A percentile compares a stretch with the other conserved stretches of the same genome.
Conservation (phyloP, 2,113 vertebrate species). For the Daubentonia madagascariensis region DNA sequence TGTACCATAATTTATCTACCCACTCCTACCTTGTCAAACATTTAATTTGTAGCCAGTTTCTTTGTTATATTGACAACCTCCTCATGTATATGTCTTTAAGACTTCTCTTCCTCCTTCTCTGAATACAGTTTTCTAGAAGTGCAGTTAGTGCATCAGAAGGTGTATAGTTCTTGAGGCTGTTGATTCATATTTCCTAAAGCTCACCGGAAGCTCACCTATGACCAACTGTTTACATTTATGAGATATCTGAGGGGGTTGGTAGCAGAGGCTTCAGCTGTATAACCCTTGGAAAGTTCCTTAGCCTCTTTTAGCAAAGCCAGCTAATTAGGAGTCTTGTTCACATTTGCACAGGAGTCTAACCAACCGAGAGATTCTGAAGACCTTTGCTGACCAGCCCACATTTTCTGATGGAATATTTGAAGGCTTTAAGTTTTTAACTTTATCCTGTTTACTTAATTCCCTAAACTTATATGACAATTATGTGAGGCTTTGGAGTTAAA, state of each 20-base stretch:
- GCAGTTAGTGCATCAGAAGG: neutral
- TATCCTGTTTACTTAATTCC: neutral
- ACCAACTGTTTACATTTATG: neutral
- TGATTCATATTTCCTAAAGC: neutral
- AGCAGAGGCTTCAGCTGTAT: neutral
- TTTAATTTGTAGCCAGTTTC: neutral
- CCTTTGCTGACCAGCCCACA: neutral
- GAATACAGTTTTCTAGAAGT: neutral
- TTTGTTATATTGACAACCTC: neutral
- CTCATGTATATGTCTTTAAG: neutral
- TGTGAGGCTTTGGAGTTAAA: neutral
- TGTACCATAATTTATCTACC: neutral
- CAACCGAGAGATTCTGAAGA: neutral
- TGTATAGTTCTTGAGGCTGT: neutral
- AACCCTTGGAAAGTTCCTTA: neutral
- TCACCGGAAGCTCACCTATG: neutral
- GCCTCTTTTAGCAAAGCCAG: neutral
- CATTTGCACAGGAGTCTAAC: neutral
- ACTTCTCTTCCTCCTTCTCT: neutral
- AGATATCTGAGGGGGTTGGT: neutral
- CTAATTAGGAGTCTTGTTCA: neutral
- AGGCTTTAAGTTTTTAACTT: neutral
- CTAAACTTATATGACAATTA: neutral
- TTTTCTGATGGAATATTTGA: neutral
- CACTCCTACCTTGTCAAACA: neutral